Base-by-base conservation (phyloP, 1,140 invertebrate species). In the Formica selysi region DNA sequence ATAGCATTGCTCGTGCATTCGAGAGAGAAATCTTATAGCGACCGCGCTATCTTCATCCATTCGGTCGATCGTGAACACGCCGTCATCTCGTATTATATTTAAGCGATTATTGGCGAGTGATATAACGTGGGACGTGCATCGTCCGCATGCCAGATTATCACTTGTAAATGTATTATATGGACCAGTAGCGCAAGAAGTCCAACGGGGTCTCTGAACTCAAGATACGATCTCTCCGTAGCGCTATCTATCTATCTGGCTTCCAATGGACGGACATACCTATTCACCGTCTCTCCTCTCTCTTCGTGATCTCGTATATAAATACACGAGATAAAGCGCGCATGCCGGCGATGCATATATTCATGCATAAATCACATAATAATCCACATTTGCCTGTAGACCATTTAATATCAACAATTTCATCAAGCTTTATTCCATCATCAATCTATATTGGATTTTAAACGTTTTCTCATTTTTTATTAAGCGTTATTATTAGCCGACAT, bases 131-230 rank as follows among this genome's bases (percentile, higher is more conserved):
- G 64, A 62, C 79, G 73, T 64, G 80, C 87, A 74, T 87, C 86
- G 80, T 87, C 87, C 86, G 86, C 81, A 73, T 87, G 87, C 86
- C 86, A 85, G 87, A 79, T 89, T 89, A 89, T 89, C 81, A 87
- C 86, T 88, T 57, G 80, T 74, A 85, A 88, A 74, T 84, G 81
- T 89, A 86, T 88, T 86, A 86, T 81, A 81, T 65, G 78, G 76
- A 79, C 76, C 88, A 70, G 87, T 89, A 87, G 87, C 88, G 88
- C 87, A 88, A 89, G 88, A 83, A 81, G 73, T 81, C 79, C 51
- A 70, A 74, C 71, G 88, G 76, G 88, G 89, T 90, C 89, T 87
- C 85, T 87, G 89, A 90, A 90, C 89, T 81, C 89, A 70, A 74
- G 87, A 89, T 89, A 86, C 87, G 76, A 89, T 89, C 88, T 83